Percentiles rank a stretch among this genome's conserved stretches.
Conservation (phyloP, 2,888 invertebrate species). For the Lacanobia wlatinum region DNA sequence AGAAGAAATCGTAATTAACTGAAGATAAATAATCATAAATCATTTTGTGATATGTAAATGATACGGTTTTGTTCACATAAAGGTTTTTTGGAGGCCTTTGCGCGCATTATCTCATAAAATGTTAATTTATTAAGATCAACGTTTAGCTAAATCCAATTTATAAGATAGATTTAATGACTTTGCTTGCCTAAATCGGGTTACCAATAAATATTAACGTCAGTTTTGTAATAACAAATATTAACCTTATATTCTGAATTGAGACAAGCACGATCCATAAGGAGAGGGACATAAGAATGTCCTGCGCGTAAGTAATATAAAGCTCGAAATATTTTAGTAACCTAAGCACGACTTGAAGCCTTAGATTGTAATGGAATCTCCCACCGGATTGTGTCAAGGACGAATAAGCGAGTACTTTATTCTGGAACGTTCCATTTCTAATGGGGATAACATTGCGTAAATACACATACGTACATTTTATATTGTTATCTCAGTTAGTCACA, state of each 20-base stretch:
- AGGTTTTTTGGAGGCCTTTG: not conserved
- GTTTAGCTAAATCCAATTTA: not conserved
- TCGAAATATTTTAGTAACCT: slow-evolving; percentile 19
- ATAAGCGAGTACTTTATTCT: slow-evolving; percentile 13
- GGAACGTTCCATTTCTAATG: slow-evolving; percentile 30
- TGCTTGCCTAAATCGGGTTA: not conserved
- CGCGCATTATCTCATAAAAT: slow-evolving; percentile 19
- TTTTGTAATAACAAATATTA: slow-evolving; percentile 7
- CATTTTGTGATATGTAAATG: not conserved
- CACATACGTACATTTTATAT: not conserved
- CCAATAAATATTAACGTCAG: not conserved
- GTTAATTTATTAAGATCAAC: slow-evolving; percentile 28
- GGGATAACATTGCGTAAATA: slow-evolving; percentile 5
- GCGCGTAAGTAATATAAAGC: not conserved
- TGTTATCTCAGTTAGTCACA: not conserved
- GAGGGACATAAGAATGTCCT: not conserved
- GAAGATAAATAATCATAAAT: not conserved
- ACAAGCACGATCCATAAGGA: too few relatives aligned
- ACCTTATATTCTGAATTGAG: not conserved
- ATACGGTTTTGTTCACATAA: not conserved
- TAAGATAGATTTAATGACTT: slow-evolving; percentile 1
- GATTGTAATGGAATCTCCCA: slow-evolving; percentile 10
- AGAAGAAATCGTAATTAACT: not conserved
- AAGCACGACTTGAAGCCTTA: slow-evolving; percentile 9
- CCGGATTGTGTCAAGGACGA: slow-evolving; percentile 44